phyloP scores from a whole-genome alignment of 2,113 vertebrate genomes.

The Arizona elegans region DNA sequence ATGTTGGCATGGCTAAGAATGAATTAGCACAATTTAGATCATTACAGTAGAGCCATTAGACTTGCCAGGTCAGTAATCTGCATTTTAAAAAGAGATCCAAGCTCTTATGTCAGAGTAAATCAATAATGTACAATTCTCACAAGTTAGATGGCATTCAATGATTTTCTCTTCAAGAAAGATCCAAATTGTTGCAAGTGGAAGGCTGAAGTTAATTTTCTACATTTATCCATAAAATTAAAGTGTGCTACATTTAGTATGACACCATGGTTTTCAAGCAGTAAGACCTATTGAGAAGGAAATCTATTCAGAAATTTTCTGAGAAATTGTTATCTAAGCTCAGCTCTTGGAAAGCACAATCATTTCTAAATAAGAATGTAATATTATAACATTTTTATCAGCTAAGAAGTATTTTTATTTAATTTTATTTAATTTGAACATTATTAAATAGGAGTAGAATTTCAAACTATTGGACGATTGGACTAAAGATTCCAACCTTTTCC shows the following conservation, averaged over 20 bases:
- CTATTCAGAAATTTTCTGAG: background rate
- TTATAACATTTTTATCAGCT: background rate
- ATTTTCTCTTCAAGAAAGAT: background rate
- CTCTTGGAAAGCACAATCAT: background rate
- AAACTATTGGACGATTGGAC: background rate
- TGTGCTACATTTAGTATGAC: background rate
- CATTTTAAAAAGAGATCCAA: background rate
- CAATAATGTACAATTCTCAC: background rate
- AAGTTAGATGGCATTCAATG: background rate
- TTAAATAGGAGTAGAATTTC: background rate
- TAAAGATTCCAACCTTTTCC: no score
- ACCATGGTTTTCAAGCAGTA: background rate
- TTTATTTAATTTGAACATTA: background rate
- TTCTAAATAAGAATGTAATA: background rate
- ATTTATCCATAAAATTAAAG: background rate
- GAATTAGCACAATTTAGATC: background rate
- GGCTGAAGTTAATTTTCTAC: background rate
- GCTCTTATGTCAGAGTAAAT: background rate
- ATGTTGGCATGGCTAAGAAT: background rate
- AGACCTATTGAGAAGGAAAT: background rate
- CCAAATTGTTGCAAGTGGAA: background rate
- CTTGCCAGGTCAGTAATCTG: background rate
- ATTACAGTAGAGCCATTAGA: background rate
- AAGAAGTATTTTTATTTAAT: background rate
- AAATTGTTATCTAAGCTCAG: background rate